These are phyloP conservation scores for Protophormia terraenovae DNA, from an alignment of 2,888 invertebrate species.

Conservation along the genomic window DNA sequence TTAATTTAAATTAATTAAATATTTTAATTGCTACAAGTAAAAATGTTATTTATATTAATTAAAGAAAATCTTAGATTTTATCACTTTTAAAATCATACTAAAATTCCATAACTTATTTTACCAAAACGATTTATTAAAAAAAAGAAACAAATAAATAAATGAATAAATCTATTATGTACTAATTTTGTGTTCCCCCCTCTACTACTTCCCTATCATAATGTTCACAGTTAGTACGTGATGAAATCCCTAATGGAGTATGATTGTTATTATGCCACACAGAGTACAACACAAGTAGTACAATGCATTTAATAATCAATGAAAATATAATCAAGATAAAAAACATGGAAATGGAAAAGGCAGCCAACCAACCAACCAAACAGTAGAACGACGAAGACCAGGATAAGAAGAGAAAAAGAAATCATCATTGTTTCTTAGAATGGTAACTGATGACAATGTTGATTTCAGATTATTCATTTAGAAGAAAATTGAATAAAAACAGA, in stretches of 20 bases:
- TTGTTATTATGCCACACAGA: constrained; percentile 40
- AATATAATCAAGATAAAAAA: constrained; percentile 60
- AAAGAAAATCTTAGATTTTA: no score
- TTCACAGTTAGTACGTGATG: constrained; percentile 49
- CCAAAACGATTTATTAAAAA: background rate
- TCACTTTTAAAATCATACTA: no score
- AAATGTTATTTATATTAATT: no score
- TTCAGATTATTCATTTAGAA: constrained; percentile 50
- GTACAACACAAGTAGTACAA: constrained; percentile 17
- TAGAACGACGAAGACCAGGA: background rate
- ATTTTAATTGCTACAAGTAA: no score
- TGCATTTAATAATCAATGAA: constrained; percentile 66
- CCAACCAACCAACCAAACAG: no score
- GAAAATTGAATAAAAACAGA: constrained; percentile 33
- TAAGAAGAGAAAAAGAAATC: constrained; percentile 1
- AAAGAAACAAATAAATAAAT: background rate
- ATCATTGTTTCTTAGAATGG: constrained; percentile 1
- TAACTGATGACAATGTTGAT: constrained; percentile 37
- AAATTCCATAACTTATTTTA: no score
- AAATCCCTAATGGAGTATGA: constrained; percentile 62
- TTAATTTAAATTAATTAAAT: no score
- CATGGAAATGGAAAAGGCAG: constrained; percentile 6
- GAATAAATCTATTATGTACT: background rate
- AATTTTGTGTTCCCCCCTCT: background rate
- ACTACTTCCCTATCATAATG: no score